Conservation (phyloP, 2,888 invertebrate genomes). For the Acleris laterana region DNA sequence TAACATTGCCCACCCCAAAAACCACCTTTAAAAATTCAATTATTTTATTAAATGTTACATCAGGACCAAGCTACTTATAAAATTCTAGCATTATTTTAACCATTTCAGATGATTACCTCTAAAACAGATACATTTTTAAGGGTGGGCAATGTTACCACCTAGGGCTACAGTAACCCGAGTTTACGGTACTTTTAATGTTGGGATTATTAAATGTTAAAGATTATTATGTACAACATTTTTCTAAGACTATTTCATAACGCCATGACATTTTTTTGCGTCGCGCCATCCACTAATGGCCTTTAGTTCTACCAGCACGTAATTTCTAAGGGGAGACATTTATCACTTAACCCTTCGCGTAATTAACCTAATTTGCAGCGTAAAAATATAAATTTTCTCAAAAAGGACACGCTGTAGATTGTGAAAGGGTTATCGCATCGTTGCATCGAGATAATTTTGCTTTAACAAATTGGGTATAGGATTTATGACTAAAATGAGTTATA, state of each 20-base stretch:
- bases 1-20: no score
- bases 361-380: conserved; percentile 62
- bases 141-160: no score
- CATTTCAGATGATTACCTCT: no score
- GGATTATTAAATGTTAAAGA: no score
- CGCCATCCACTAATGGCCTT: conserved; percentile 59
- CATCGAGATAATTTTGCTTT: conserved; percentile 31
- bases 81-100: no score
- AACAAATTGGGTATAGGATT: conserved; percentile 16
- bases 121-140: no score
- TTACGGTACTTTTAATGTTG: no score
- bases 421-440: conserved; percentile 30
- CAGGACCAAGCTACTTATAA: no score
- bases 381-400: conserved; percentile 43
- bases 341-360: conserved; percentile 67
- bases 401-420: conserved; percentile 33
- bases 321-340: conserved; percentile 70
- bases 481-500: not conserved
- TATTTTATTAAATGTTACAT: no score
- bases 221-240: no score
- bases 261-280: conserved; percentile 57
- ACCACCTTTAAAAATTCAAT: no score
- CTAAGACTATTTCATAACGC: conserved; percentile 23
- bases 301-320: conserved; percentile 65
- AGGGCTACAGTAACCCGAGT: no score